Conservation (phyloP, 2,888 invertebrate species). For the Cheilosia vernalis region DNA sequence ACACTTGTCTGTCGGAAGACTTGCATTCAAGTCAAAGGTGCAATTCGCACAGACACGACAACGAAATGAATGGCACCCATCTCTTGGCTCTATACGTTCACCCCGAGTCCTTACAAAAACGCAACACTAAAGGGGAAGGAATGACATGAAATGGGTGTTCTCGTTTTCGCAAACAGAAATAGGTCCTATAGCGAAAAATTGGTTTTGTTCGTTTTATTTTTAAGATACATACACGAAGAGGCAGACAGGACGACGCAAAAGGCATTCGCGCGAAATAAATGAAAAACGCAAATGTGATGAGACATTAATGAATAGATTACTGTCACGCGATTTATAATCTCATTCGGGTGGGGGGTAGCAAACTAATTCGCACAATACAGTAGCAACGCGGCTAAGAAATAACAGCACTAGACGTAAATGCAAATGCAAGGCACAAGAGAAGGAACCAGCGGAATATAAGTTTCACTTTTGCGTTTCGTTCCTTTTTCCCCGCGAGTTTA, state of each 20-base stretch:
- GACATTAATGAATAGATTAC: conserved; percentile 77
- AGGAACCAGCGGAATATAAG: conserved; percentile 16
- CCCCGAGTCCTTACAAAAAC: conserved; percentile 48
- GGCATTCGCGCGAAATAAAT: conserved; percentile 64
- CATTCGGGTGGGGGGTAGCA: conserved; percentile 29
- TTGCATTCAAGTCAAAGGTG: conserved; percentile 72
- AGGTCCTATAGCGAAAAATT: conserved; percentile 16
- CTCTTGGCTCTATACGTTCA: neutral
- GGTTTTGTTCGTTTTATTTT: neutral
- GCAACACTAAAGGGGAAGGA: conserved; percentile 24
- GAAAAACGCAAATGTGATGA: conserved; percentile 76
- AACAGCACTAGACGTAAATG: conserved; percentile 43
- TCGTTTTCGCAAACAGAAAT: neutral
- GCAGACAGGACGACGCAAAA: conserved; percentile 5
- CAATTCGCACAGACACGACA: conserved; percentile 49
- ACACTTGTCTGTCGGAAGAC: conserved; percentile 69
- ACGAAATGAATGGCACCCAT: conserved; percentile 43
- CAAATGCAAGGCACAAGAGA: conserved; percentile 2
- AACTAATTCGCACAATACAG: conserved; percentile 33
- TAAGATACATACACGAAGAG: too few species aligned
- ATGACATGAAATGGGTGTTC: conserved; percentile 29
- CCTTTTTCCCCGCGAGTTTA: conserved; percentile 30
- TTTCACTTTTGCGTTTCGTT: conserved; percentile 51
- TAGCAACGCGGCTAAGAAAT: conserved; percentile 28
- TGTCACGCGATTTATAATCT: conserved; percentile 77